A percentile compares a stretch with the other conserved stretches of the same genome.
phyloP scores from a whole-genome alignment of 2,113 vertebrate species.

The Seriola aureovittata region DNA sequence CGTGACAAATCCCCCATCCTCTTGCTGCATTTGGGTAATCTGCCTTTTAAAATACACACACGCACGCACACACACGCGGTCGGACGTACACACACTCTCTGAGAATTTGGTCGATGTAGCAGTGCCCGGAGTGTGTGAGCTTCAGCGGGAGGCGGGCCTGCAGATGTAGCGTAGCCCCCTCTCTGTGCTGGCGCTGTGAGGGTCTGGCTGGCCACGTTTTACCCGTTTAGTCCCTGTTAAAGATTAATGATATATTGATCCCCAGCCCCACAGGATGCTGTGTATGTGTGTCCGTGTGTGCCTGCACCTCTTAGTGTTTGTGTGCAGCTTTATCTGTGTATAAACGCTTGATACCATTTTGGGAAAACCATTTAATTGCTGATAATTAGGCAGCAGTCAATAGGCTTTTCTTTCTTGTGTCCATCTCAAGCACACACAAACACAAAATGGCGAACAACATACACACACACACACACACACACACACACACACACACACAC shows the following conservation, averaged over 20 bases:
- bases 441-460: conserved; percentile 62
- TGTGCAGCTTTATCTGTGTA: conserved; percentile 32
- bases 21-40: conserved; percentile 79
- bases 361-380: conserved; percentile 65
- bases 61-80: conserved; percentile 31
- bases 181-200: conserved; percentile 69
- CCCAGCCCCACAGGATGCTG: conserved; percentile 64
- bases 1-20: conserved; percentile 80
- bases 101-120: conserved; percentile 74
- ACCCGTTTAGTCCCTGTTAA: conserved; percentile 84
- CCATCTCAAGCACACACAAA: conserved; percentile 55
- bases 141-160: conserved; percentile 82
- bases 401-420: conserved; percentile 60
- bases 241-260: conserved; percentile 86
- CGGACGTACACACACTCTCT: conserved; percentile 41
- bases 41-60: conserved; percentile 77
- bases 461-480: conserved; percentile 52
- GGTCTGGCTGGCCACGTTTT: conserved; percentile 73
- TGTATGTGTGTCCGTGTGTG: conserved; percentile 12
- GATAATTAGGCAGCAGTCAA: conserved; percentile 66
- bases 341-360: conserved; percentile 59
- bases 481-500: conserved; percentile 48
- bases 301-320: conserved; percentile 4
- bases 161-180: conserved; percentile 84
- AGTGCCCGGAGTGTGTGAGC: conserved; percentile 56